Conservation (phyloP, 2,888 invertebrate genomes). For the Phlogophora meticulosa region DNA sequence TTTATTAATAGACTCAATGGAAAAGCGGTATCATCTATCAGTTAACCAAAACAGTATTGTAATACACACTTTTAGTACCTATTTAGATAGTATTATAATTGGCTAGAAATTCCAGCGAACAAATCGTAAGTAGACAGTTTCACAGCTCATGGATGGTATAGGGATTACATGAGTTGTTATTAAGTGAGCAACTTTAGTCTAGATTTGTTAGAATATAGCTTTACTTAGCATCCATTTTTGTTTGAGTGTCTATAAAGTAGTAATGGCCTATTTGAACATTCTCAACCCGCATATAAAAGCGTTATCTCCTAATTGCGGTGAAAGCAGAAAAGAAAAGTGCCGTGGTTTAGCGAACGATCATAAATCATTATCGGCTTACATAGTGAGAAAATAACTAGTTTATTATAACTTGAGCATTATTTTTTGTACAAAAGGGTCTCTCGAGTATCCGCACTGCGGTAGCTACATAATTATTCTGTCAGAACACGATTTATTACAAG, state of each 20-base stretch:
- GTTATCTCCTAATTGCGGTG: conserved; percentile 15
- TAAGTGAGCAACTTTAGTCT: no score
- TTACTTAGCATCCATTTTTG: neutral
- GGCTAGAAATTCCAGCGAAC: no score
- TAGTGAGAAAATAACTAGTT: conserved; percentile 8
- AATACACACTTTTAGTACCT: no score
- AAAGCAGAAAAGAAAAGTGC: conserved; percentile 8
- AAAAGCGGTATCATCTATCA: no score
- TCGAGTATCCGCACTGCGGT: conserved; percentile 36
- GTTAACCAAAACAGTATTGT: no score
- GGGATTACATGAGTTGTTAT: no score
- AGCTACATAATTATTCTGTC: conserved; percentile 37
- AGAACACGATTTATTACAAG: conserved; percentile 46
- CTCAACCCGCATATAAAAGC: neutral
- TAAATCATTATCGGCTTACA: conserved; percentile 35
- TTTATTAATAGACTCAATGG: no score
- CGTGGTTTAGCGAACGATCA: conserved; percentile 16
- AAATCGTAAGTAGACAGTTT: no score
- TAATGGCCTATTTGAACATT: neutral
- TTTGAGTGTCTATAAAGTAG: neutral
- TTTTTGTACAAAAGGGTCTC: conserved; percentile 23
- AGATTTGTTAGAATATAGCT: no score
- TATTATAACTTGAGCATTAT: conserved; percentile 10
- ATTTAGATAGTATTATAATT: no score
- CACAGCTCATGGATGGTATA: no score